Evolutionary conservation across 1,140 invertebrate species (phyloP).

Genomic region (Hypothenemus hampei): DNA sequence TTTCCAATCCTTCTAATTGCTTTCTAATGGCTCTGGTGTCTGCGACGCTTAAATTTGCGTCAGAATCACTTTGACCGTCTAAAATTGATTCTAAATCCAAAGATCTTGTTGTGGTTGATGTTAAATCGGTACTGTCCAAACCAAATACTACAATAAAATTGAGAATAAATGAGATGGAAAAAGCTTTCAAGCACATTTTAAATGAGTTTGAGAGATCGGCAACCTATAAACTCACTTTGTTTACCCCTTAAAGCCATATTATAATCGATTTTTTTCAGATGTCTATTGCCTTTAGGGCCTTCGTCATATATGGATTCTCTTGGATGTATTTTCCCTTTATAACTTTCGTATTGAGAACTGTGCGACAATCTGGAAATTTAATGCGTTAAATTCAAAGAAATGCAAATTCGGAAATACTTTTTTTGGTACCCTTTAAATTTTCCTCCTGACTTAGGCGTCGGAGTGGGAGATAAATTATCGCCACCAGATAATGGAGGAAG

Average conservation of each 20-base stretch:
- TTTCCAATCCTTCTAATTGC: conserved; percentile 80
- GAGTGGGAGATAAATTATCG: conserved; percentile 43
- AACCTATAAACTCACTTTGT: conserved; percentile 38
- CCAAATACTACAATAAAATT: conserved; percentile 61
- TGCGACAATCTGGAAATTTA: conserved; percentile 30
- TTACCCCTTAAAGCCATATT: conserved; percentile 40
- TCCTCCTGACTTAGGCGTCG: conserved; percentile 47
- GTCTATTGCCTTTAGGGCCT: conserved; percentile 18
- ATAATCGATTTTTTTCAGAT: conserved; percentile 42
- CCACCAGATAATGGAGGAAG: conserved; percentile 69
- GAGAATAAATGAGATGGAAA: conserved; percentile 19
- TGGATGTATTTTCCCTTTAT: conserved; percentile 40
- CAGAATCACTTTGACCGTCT: conserved; percentile 62
- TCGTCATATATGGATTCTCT: conserved; percentile 32
- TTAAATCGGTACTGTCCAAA: conserved; percentile 68
- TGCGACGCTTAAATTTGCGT: conserved; percentile 70
- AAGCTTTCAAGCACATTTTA: background rate
- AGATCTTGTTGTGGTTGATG: conserved; percentile 67
- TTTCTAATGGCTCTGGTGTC: conserved; percentile 74
- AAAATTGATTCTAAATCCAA: conserved; percentile 78
- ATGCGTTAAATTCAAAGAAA: background rate
- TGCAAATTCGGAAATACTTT: background rate
- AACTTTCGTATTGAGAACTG: conserved; percentile 12
- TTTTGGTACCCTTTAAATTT: conserved; percentile 51
- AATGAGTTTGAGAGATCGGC: background rate